Base-by-base conservation (phyloP, 1,140 invertebrate genomes). In the Drosophila takahashii region DNA sequence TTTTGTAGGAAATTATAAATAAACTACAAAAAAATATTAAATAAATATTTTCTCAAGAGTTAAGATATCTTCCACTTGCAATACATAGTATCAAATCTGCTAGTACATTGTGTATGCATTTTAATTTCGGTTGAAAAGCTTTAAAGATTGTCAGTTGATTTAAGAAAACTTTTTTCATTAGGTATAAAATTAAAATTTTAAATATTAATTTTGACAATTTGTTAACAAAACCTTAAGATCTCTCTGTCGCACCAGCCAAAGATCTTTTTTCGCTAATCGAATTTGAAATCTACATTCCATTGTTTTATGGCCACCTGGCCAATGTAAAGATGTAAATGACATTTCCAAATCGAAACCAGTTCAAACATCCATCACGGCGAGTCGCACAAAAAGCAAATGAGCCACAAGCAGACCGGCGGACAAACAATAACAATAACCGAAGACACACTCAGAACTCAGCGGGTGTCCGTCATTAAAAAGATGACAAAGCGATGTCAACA, bases 401-500 rank as follows among this genome's bases (percentile, higher is more conserved):
- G 59, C 60, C 44, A 51, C 27, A 32, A 65, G 51, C 62, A 50
- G 34, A 18, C 34, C 18, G 62, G 2, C 36, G 22, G 16, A 26
- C 11, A 27, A 58, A 13, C 29, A 48, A 39, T 56, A 39, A 36
- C 29, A 48, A 42, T 44, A 37, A 42, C 36, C 18, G 6, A 26
- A 39, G 50, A 71, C 26, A 76, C 26, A 84, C 64, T 61, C 44
- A 54, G 51, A 67, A 62, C 79, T 53, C 83, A 87, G 83, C 83
- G 79, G 84, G 79, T 77, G 83, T 71, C 67, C 79, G 77, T 73
- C 77, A 67, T 89, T 74, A 74, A 80, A 87, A 89, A 89, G 79
- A 87, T 87, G 84, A 89, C 79, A 89, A 83, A 80, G 76, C 84
- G 57, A 53, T 83, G 84, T 83, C 84, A 89, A 89, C 84, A 71